A percentile compares a stretch with the other conserved stretches of the same genome.
These are phyloP conservation scores for Sylvietta virens DNA, from an alignment of 2,113 vertebrate species.

Conservation along the genomic window DNA sequence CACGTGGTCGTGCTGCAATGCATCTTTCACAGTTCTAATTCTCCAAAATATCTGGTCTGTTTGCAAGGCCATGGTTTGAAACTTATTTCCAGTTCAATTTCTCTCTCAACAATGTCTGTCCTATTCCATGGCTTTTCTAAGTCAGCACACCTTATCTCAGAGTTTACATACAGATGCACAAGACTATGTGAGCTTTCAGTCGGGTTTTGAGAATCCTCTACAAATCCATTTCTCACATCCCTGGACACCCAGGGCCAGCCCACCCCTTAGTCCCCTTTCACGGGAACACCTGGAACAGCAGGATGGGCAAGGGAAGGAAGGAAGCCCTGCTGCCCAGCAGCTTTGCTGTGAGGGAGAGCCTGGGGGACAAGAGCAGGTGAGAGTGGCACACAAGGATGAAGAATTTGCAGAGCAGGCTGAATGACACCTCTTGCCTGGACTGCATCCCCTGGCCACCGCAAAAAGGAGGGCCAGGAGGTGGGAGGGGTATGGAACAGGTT, in stretches of 20 bases:
- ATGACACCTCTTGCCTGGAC: background rate
- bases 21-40: background rate
- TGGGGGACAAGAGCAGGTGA: background rate
- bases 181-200: background rate
- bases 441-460: background rate
- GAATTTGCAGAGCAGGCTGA: background rate
- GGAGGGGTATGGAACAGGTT: background rate
- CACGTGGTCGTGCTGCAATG: background rate
- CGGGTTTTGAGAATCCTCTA: background rate
- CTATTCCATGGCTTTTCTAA: background rate
- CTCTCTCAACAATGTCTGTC: background rate
- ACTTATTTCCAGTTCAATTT: background rate
- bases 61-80: background rate
- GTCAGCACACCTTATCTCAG: background rate
- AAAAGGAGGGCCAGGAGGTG: background rate
- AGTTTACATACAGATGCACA: background rate
- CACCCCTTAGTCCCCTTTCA: background rate
- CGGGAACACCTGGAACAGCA: accelerated
- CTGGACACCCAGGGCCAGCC: background rate
- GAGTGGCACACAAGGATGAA: background rate
- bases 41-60: background rate
- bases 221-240: background rate
- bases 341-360: background rate
- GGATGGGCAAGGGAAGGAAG: background rate
- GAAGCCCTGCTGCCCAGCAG: background rate